Percentiles rank a stretch among this genome's conserved stretches.
phyloP scores from a whole-genome alignment of 2,888 invertebrate genomes.

The Orgyia antiqua region DNA sequence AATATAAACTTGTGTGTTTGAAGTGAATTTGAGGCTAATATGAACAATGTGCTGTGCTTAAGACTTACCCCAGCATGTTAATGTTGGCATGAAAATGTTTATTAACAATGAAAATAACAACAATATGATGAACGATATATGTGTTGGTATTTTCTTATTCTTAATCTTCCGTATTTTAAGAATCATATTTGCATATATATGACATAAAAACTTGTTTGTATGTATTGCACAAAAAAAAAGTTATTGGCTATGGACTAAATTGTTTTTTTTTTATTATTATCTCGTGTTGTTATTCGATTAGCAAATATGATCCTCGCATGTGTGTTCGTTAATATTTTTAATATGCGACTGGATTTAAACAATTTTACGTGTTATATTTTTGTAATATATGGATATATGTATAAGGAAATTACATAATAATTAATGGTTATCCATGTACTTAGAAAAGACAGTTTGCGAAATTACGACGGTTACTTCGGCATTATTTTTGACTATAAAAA shows the following conservation, averaged over 20 bases:
- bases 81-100: conserved; percentile 38
- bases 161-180: conserved; percentile 12
- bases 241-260: conserved; percentile 4
- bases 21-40: conserved; percentile 33
- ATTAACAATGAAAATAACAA: conserved; percentile 28
- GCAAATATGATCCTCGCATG: conserved; percentile 29
- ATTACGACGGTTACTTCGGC: conserved; percentile 22
- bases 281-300: conserved; percentile 5
- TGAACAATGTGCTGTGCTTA: conserved; percentile 32
- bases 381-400: conserved; percentile 18
- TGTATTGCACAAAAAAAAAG: conserved; percentile 9
- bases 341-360: conserved; percentile 26
- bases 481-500: not conserved
- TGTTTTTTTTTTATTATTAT: conserved; percentile 7
- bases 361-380: conserved; percentile 19
- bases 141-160: conserved; percentile 19
- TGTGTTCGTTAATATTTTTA: conserved; percentile 24
- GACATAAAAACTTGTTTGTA: conserved; percentile 11
- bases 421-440: too few relatives aligned
- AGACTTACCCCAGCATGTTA: conserved; percentile 49
- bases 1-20: conserved; percentile 28
- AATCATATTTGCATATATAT: conserved; percentile 20
- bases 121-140: conserved; percentile 14
- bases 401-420: too few relatives aligned
- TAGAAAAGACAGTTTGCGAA: too few relatives aligned